Base-by-base conservation (phyloP, 2,113 vertebrate species). In the Clinocottus analis region DNA sequence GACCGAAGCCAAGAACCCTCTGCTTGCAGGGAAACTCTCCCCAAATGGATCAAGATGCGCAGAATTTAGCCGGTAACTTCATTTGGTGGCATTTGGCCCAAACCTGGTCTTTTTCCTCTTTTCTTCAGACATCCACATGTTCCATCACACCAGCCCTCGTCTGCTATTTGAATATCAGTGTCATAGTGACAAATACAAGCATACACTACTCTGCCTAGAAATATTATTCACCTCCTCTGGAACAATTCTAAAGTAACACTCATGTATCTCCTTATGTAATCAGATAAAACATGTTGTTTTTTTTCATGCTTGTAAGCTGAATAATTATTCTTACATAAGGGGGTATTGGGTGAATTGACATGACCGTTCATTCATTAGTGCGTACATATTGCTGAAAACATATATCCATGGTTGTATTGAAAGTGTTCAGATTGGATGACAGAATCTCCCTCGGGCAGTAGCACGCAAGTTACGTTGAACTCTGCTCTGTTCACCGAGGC, bases 131-230 rank as follows among this genome's bases (percentile, higher is more conserved):
- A 69, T 69, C 58, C 43, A 67, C 82, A 81, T 68, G 55, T 49
- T 79, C 62, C 62, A 60, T 84, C 81, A 71, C 55, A 75, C 21
- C 31, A 62, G 56, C 56, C 75, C 76, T 82, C 33, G 37, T 61
- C 63, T 73, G 51, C 35, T 62, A 80, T 75, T 78, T 84, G 75
- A 85, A 80, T 23, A 45, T 60, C 19, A 10, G n/a, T 61, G 47
- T 60, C 47, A 63, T 77, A 63, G 75, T 75, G 62, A 72, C 33
- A 86, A 58, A 74, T 72, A 86, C 51, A 75, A 59, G 39, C 67
- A 77, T 71, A 81, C 45, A 71, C 67, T 49, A 78, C 37, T 51
- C 49, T 35, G 49, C 43, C 75, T 75, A 66, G 68, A 88, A 87
- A 85, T 71, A 81, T 75, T 41, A 80, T 25, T 73, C 47, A 61